These are phyloP conservation scores for Cynaeus angustus DNA, from an alignment of 2,888 invertebrate species.

Conservation along the genomic window DNA sequence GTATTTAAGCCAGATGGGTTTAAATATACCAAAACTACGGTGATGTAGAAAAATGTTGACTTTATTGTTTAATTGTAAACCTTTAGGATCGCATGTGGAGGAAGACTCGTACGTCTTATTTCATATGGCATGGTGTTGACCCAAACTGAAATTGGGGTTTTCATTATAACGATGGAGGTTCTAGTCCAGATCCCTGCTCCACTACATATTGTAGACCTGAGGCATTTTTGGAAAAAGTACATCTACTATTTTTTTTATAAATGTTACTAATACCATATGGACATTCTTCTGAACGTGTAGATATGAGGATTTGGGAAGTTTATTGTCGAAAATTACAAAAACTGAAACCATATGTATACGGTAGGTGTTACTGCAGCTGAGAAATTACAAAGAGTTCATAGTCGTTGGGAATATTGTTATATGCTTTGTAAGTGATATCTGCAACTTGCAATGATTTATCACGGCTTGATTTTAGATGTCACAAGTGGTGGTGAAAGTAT, in stretches of 20 bases:
- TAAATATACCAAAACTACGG: constrained; percentile 77
- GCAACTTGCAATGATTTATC: neutral
- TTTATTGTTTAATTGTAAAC: neutral
- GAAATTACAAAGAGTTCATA: constrained; percentile 67
- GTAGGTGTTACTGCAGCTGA: too few relatives aligned
- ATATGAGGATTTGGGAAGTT: constrained; percentile 30
- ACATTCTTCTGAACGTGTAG: constrained; percentile 12
- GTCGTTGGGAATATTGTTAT: constrained; percentile 71
- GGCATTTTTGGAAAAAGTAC: constrained; percentile 84
- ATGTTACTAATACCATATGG: constrained; percentile 82
- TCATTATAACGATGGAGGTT: constrained; percentile 77
- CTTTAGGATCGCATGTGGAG: constrained; percentile 80
- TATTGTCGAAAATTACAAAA: neutral
- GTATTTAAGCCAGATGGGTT: constrained; percentile 85
- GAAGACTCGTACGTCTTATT: constrained; percentile 76
- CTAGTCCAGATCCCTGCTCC: constrained; percentile 75
- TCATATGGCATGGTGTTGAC: constrained; percentile 78
- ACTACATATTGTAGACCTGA: constrained; percentile 79
- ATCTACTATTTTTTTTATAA: constrained; percentile 78
- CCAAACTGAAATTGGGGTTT: constrained; percentile 86
- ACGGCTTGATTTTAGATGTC: constrained; percentile 72
- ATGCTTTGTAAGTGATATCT: constrained; percentile 67
- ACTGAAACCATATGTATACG: too few relatives aligned
- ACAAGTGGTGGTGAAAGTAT: constrained; percentile 80
- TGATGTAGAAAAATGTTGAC: constrained; percentile 64